Evolutionary conservation across 2,888 invertebrate genomes (phyloP).

Genomic region (Altica lythri): DNA sequence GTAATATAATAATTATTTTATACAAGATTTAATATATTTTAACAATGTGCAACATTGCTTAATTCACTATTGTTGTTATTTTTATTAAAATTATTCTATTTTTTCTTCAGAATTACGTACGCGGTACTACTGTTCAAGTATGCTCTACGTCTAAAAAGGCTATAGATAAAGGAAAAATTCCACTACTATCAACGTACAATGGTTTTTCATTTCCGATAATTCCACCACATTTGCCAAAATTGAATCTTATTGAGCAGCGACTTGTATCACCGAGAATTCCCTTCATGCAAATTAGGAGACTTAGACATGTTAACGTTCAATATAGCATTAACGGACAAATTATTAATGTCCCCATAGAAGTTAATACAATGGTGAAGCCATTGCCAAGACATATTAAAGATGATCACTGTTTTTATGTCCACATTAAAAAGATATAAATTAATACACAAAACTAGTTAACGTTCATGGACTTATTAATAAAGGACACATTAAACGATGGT

Average conservation of each 20-base stretch:
- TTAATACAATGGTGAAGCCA: no score
- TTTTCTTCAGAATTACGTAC: slow-evolving; percentile 13
- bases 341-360: slow-evolving; percentile 42
- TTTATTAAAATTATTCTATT: no score
- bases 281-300: slow-evolving; percentile 30
- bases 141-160: slow-evolving; percentile 20
- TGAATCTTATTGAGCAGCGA: slow-evolving; percentile 38
- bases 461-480: slow-evolving; percentile 9
- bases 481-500: slow-evolving; percentile 11
- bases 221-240: slow-evolving; percentile 26
- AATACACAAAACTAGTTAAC: slow-evolving; percentile 14
- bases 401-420: no score
- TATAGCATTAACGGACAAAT: no score
- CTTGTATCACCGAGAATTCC: slow-evolving; percentile 40
- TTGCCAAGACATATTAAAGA: slow-evolving; percentile 23
- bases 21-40: no score
- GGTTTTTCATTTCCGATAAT: slow-evolving; percentile 38
- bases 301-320: slow-evolving; percentile 39
- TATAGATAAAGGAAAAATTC: slow-evolving; percentile 13
- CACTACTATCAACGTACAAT: slow-evolving; percentile 32
- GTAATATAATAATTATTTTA: no score
- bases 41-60: no score
- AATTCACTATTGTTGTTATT: no score
- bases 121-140: slow-evolving; percentile 5
- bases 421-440: slow-evolving; percentile 2